phyloP scores from a whole-genome alignment of 2,888 invertebrate species.

The Andrena praecox region DNA sequence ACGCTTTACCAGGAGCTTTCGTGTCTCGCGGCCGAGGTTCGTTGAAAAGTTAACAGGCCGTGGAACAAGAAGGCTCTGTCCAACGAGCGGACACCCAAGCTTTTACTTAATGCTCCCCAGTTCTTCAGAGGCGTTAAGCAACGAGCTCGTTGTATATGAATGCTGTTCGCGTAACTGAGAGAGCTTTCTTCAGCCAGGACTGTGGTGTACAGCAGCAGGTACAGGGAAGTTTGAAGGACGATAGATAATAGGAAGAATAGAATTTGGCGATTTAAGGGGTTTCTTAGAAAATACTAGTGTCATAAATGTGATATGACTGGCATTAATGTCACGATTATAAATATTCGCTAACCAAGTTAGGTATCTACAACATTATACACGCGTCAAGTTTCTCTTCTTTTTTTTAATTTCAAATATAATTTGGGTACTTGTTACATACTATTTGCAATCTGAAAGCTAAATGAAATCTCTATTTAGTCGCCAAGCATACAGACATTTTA shows the following conservation, averaged over 20 bases:
- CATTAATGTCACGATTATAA: no score
- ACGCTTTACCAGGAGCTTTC: slow-evolving; percentile 75
- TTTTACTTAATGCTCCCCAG: slow-evolving; percentile 73
- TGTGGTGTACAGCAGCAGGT: neutral
- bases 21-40: slow-evolving; percentile 68
- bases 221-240: neutral
- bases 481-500: no score
- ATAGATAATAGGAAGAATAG: neutral
- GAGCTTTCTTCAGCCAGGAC: neutral
- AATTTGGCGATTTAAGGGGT: neutral
- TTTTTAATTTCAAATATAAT: no score
- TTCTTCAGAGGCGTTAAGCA: slow-evolving; percentile 61
- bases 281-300: no score
- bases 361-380: no score
- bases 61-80: slow-evolving; percentile 73
- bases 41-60: slow-evolving; percentile 81
- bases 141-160: slow-evolving; percentile 54
- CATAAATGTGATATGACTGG: no score
- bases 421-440: no score
- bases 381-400: no score
- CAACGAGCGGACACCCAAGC: slow-evolving; percentile 52
- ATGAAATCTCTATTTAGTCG: neutral
- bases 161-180: slow-evolving; percentile 14
- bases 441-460: neutral
- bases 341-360: no score